Percentiles rank a stretch among this genome's conserved stretches.
Conservation (phyloP, 2,113 vertebrate genomes). For the Pandion haliaetus region DNA sequence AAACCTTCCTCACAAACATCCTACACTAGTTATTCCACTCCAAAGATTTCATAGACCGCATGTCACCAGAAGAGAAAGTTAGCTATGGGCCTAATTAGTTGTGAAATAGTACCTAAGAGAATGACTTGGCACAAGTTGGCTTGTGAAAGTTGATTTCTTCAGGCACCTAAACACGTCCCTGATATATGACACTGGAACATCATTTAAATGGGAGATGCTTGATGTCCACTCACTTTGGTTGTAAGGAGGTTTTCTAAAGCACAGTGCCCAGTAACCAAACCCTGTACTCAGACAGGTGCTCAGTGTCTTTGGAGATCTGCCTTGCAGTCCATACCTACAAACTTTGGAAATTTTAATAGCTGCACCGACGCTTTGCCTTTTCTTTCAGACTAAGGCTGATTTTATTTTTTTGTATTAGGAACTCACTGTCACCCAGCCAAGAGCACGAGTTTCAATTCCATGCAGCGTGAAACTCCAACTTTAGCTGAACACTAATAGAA, state of each 20-base stretch:
- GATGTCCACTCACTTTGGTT: background rate
- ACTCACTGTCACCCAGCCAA: background rate
- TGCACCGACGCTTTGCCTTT: background rate
- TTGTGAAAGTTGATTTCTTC: background rate
- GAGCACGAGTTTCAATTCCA: slow-evolving; percentile 71
- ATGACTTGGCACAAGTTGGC: background rate
- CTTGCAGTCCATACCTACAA: background rate
- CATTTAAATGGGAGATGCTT: background rate
- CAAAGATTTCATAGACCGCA: background rate
- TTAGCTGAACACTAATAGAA: background rate
- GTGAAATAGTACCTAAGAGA: background rate
- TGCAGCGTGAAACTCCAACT: slow-evolving; percentile 65
- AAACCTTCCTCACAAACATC: background rate
- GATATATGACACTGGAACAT: background rate
- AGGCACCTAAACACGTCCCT: background rate
- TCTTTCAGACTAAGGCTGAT: background rate
- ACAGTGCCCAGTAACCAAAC: background rate
- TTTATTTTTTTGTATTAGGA: background rate
- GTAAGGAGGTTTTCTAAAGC: background rate
- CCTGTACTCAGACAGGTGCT: background rate
- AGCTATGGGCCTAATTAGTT: background rate
- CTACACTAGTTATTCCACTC: background rate
- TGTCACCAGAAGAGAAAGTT: background rate
- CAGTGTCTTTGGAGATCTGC: background rate
- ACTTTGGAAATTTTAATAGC: background rate